Evolutionary conservation across 1,140 invertebrate genomes (phyloP).

Genomic region (Arion vulgaris): DNA sequence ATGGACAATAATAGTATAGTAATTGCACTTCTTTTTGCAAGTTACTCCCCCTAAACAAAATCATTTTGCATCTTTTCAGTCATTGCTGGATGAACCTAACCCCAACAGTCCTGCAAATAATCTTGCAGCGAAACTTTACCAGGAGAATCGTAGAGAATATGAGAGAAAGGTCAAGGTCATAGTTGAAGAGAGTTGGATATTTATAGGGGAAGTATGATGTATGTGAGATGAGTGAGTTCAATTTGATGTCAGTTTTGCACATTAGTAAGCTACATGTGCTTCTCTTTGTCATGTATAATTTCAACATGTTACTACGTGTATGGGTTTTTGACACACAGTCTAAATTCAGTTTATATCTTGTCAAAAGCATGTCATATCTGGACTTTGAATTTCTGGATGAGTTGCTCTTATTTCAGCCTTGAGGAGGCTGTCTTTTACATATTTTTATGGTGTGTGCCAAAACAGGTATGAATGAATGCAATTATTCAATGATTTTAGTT

Average conservation of each 20-base stretch:
- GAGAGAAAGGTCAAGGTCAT: slow-evolving; percentile 71
- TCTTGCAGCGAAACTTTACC: slow-evolving; percentile 72
- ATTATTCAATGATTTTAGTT: too few species aligned
- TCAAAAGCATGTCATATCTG: background rate
- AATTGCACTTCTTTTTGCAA: too few species aligned
- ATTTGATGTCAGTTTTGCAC: background rate
- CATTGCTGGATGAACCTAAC: slow-evolving; percentile 73
- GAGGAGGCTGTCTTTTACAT: too few species aligned
- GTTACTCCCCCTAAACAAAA: slow-evolving; percentile 3
- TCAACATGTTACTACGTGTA: background rate
- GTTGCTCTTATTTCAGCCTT: too few species aligned
- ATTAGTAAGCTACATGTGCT: background rate
- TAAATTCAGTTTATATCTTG: background rate
- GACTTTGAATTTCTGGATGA: too few species aligned
- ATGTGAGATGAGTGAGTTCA: background rate
- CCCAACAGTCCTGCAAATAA: slow-evolving; percentile 74
- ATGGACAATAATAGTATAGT: too few species aligned
- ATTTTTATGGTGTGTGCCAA: too few species aligned
- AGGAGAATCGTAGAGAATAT: slow-evolving; percentile 73
- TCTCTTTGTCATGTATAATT: background rate
- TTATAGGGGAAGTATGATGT: slow-evolving; percentile 55
- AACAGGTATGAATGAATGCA: too few species aligned
- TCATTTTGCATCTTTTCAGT: slow-evolving; percentile 58
- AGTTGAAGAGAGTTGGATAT: slow-evolving; percentile 73
- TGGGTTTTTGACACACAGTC: background rate